These are phyloP conservation scores for Nymphalis polychloros DNA, from an alignment of 2,888 invertebrate species.

Conservation along the genomic window DNA sequence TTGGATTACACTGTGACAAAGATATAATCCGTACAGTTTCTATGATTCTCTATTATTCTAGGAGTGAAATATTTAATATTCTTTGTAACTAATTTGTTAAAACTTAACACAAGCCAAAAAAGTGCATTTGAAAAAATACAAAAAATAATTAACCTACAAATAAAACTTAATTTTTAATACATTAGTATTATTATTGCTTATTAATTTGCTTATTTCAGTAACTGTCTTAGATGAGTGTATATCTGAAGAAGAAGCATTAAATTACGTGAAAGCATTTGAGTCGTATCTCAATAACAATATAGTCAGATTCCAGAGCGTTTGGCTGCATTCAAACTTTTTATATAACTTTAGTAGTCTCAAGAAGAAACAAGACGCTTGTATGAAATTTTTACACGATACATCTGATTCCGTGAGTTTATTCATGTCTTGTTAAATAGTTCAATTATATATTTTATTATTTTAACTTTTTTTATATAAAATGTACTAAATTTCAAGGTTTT, in stretches of 20 bases:
- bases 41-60: too few relatives aligned
- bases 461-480: neutral
- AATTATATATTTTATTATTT: too few relatives aligned
- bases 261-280: conserved; percentile 46
- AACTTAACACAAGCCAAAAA: too few relatives aligned
- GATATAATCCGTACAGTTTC: too few relatives aligned
- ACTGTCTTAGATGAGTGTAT: conserved; percentile 47
- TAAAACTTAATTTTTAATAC: too few relatives aligned
- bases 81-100: too few relatives aligned
- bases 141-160: too few relatives aligned
- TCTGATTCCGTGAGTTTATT: conserved; percentile 44
- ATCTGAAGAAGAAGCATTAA: conserved; percentile 43
- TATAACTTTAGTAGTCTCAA: conserved; percentile 45
- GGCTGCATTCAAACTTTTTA: conserved; percentile 47
- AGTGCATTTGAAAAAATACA: too few relatives aligned
- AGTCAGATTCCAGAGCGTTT: conserved; percentile 44
- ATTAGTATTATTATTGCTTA: too few relatives aligned
- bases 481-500: conserved; percentile 19
- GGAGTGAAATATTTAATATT: too few relatives aligned
- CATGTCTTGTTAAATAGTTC: neutral
- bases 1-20: too few relatives aligned
- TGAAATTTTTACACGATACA: conserved; percentile 44
- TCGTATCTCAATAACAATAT: conserved; percentile 42
- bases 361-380: conserved; percentile 43
- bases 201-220: conserved; percentile 37